Conservation (phyloP, 2,888 invertebrate genomes). For the Acrobeloides nanus region DNA sequence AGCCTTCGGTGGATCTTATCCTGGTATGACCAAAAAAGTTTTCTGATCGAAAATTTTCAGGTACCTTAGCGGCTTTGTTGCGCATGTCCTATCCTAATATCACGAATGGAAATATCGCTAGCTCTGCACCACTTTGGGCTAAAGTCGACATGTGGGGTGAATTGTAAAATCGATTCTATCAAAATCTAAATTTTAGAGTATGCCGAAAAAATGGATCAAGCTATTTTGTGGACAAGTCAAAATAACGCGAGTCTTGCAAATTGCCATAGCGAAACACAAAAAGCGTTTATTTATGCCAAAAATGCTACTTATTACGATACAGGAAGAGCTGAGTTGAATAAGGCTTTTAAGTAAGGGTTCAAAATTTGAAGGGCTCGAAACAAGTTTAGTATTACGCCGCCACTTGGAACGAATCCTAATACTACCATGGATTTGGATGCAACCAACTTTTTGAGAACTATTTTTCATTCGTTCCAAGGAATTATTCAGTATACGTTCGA, state of each 20-base stretch:
- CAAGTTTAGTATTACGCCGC: too few relatives aligned
- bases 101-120: constrained; percentile 17
- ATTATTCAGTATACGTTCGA: constrained; percentile 49
- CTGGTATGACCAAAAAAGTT: constrained; percentile 6
- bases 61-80: constrained; percentile 15
- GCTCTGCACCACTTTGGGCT: constrained; percentile 15
- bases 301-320: constrained; percentile 20
- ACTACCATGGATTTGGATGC: not conserved
- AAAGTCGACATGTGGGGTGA: constrained; percentile 19
- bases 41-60: constrained; percentile 5
- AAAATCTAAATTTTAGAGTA: constrained; percentile 22
- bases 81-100: constrained; percentile 13
- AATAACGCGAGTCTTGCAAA: constrained; percentile 16
- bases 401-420: constrained; percentile 2
- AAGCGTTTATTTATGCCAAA: constrained; percentile 26
- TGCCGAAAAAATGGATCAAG: constrained; percentile 37
- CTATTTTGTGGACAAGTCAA: too few relatives aligned
- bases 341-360: constrained; percentile 21
- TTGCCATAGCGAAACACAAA: constrained; percentile 20
- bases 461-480: constrained; percentile 39
- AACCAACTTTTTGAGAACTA: constrained; percentile 22
- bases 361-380: too few relatives aligned
- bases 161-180: not conserved
- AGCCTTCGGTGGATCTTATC: constrained; percentile 40
- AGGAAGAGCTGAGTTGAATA: constrained; percentile 28